Percentiles rank a stretch among this genome's conserved stretches.
Conservation (phyloP, 1,140 invertebrate species). For the Campoletis sonorensis region DNA sequence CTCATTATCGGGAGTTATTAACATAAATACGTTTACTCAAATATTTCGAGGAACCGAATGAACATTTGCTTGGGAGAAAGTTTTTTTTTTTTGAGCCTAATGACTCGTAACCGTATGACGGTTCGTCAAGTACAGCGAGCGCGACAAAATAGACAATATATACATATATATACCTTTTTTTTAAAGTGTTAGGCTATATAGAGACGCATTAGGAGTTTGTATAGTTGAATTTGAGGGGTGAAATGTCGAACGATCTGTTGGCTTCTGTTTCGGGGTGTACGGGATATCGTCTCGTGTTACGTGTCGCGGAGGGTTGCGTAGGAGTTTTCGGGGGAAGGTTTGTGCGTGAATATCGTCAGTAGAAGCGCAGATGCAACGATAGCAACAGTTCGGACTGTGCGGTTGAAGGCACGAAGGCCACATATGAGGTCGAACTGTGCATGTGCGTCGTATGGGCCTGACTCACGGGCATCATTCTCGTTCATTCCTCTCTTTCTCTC, state of each 20-base stretch:
- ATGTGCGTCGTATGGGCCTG: conserved; percentile 70
- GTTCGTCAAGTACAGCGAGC: not conserved
- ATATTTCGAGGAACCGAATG: not conserved
- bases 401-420: conserved; percentile 64
- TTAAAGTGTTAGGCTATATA: not conserved
- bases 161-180: too few species aligned
- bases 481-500: conserved; percentile 26
- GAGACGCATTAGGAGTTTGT: not conserved
- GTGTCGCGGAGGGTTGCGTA: conserved; percentile 60
- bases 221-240: conserved; percentile 47
- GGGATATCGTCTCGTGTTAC: conserved; percentile 41
- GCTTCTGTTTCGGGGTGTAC: conserved; percentile 14
- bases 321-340: conserved; percentile 56
- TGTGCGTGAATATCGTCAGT: conserved; percentile 46
- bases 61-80: not conserved
- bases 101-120: conserved; percentile 33
- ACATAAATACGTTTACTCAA: conserved; percentile 22
- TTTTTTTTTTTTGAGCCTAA: conserved; percentile 32
- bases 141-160: not conserved
- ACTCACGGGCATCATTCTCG: conserved; percentile 72
- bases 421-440: conserved; percentile 68
- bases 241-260: conserved; percentile 37
- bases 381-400: conserved; percentile 72
- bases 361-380: conserved; percentile 73
- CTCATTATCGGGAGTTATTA: not conserved